Percentiles rank a stretch among this genome's conserved stretches.
Conservation (phyloP, 2,113 vertebrate genomes). For the Turdus rufiventris region DNA sequence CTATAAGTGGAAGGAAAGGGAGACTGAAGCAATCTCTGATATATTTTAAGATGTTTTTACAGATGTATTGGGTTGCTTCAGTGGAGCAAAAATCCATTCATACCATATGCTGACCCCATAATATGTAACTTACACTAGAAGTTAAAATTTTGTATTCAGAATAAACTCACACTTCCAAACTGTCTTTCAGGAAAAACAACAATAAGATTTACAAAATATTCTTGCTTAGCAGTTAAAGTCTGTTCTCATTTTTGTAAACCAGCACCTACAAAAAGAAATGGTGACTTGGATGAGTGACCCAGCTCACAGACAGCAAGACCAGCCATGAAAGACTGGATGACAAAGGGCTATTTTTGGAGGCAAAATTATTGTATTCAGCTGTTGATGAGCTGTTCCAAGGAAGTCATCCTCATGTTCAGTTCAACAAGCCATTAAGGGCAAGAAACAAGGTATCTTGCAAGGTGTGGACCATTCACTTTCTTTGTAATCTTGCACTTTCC, state of each 20-base stretch:
- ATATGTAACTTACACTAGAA: neutral
- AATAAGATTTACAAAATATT: neutral
- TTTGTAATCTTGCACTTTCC: neutral
- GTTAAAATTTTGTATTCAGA: neutral
- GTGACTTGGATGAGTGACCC: neutral
- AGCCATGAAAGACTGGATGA: neutral
- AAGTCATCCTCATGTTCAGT: neutral
- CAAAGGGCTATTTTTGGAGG: neutral
- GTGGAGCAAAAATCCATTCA: neutral
- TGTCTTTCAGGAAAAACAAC: neutral
- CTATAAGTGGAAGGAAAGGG: neutral
- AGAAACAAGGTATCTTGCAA: neutral
- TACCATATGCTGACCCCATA: accelerated
- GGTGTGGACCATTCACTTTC: neutral
- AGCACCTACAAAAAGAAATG: neutral
- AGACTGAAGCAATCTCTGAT: neutral
- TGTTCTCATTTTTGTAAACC: neutral
- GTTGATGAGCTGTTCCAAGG: neutral
- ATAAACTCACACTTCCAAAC: neutral
- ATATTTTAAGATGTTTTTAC: neutral
- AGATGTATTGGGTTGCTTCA: neutral
- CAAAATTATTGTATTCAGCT: neutral
- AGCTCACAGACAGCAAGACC: neutral
- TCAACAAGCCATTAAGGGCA: neutral
- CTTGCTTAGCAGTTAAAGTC: neutral